phyloP scores from a whole-genome alignment of 2,113 vertebrate genomes.

The Microcebus lehilahytsara region DNA sequence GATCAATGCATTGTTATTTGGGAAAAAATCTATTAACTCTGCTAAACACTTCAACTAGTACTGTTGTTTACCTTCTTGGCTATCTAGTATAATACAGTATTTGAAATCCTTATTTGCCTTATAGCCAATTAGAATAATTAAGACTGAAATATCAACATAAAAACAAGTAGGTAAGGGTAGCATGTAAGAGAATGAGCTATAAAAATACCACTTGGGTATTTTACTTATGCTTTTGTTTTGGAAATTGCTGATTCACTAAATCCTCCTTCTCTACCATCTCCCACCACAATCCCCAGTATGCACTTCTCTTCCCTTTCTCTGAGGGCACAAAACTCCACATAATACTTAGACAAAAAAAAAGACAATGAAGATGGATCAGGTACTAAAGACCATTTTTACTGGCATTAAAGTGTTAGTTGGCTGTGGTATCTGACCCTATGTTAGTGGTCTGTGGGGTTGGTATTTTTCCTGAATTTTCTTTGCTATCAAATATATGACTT shows the following conservation, averaged over 20 bases:
- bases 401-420: background rate
- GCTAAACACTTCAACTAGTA: background rate
- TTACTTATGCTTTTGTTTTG: conserved; percentile 40
- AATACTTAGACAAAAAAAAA: background rate
- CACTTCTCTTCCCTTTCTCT: background rate
- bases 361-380: background rate
- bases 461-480: background rate
- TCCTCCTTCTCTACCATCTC: background rate
- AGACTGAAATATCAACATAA: background rate
- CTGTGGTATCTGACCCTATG: background rate
- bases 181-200: background rate
- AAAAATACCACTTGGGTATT: background rate
- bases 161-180: background rate
- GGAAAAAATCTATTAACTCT: background rate
- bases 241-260: background rate
- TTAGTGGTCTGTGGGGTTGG: background rate
- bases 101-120: background rate
- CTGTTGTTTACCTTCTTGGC: background rate
- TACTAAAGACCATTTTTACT: background rate
- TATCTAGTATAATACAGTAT: background rate
- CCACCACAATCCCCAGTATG: background rate
- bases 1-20: background rate
- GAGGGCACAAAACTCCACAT: background rate
- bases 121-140: background rate
- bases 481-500: background rate